Percentiles rank a stretch among this genome's conserved stretches.
phyloP scores from a whole-genome alignment of 2,113 vertebrate species.

The Anser cygnoides region DNA sequence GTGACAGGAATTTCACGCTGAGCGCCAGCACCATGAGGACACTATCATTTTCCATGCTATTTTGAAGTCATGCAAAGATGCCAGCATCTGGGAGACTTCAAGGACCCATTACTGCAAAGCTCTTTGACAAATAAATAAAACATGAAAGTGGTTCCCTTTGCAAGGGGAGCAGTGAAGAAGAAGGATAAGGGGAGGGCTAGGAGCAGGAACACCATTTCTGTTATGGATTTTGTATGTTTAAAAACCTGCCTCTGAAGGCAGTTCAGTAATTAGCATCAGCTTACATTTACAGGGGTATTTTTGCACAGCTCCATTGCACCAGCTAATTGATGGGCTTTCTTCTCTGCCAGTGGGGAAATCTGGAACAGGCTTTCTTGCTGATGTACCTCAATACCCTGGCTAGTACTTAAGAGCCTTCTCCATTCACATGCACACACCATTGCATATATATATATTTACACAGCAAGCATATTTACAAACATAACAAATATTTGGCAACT shows the following conservation, averaged over 20 bases:
- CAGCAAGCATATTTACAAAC: not conserved
- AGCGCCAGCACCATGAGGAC: not conserved
- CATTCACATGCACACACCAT: not conserved
- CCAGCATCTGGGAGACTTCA: not conserved
- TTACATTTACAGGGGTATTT: not conserved
- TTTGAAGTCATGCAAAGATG: conserved; percentile 28
- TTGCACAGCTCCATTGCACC: not conserved
- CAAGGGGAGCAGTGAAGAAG: not conserved
- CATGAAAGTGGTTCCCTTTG: not conserved
- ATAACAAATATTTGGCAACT: not conserved
- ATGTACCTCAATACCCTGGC: not conserved
- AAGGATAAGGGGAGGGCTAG: not conserved
- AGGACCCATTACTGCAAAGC: conserved; percentile 6
- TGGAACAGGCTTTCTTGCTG: not conserved
- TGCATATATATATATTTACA: not conserved
- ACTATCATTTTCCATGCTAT: not conserved
- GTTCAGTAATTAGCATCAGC: conserved; percentile 2
- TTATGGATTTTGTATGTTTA: not conserved
- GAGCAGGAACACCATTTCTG: not conserved
- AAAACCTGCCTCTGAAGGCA: not conserved
- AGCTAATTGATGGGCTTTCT: not conserved
- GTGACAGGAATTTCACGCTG: conserved; percentile 26
- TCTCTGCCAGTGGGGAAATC: not conserved
- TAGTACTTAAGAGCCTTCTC: not conserved
- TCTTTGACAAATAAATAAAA: conserved; percentile 49